Percentiles rank a stretch among this genome's conserved stretches.
Evolutionary conservation across 1,140 invertebrate species (phyloP).

Genomic region (Zaprionus vittiger): DNA sequence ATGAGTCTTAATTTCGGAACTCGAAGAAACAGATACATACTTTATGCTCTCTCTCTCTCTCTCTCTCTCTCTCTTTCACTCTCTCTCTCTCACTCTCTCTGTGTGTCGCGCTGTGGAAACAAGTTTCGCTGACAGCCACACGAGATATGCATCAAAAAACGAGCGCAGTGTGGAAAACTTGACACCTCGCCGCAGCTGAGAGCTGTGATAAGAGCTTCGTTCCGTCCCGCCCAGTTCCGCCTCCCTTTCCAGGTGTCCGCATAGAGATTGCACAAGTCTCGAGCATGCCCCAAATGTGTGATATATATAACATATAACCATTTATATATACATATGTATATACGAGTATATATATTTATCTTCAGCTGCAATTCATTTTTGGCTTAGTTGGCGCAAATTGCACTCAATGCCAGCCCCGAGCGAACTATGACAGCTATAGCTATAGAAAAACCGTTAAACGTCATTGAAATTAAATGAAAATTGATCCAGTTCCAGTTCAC

Average conservation of each 20-base stretch:
- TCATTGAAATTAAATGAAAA: constrained; percentile 19
- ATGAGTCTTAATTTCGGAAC: neutral
- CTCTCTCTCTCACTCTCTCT: neutral
- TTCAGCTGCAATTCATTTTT: constrained; percentile 29
- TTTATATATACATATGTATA: neutral
- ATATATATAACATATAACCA: constrained; percentile 9
- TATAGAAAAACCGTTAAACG: neutral
- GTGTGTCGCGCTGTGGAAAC: neutral
- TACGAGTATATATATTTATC: too few species aligned
- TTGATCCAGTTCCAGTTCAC: neutral
- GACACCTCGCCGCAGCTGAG: constrained; percentile 25
- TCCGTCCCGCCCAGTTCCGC: neutral
- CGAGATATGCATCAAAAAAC: constrained; percentile 2
- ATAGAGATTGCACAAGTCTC: constrained; percentile 14
- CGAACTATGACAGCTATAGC: neutral
- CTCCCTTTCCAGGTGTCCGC: constrained; percentile 20
- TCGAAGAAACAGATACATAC: neutral
- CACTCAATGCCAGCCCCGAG: constrained; percentile 26
- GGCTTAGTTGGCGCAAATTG: constrained; percentile 42
- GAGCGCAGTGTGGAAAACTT: constrained; percentile 20
- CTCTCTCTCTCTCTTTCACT: neutral
- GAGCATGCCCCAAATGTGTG: constrained; percentile 52
- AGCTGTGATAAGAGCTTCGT: neutral
- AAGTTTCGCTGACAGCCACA: constrained; percentile 13
- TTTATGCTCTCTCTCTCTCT: neutral